Conservation (phyloP, 2,888 invertebrate species). For the Tenthredo notha region DNA sequence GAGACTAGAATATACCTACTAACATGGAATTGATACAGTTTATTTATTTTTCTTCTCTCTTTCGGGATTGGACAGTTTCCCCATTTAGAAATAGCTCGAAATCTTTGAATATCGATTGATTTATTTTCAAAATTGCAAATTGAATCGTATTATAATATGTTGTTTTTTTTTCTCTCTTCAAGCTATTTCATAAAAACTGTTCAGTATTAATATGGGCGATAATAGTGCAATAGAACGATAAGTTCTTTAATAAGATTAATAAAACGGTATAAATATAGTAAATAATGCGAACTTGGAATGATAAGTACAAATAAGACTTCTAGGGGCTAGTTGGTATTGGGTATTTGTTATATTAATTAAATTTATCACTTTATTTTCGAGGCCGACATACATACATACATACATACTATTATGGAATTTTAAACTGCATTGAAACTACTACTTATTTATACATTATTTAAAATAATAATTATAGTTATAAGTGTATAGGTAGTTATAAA, state of each 20-base stretch:
- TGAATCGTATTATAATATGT: too few species aligned
- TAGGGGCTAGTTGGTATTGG: conserved; percentile 55
- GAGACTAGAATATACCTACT: neutral
- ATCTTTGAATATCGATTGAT: neutral
- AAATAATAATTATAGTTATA: neutral
- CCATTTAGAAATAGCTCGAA: neutral
- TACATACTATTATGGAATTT: conserved; percentile 46
- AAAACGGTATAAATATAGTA: too few species aligned
- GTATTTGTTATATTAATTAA: neutral
- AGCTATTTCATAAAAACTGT: conserved; percentile 59
- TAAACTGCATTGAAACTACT: neutral
- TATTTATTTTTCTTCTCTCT: neutral
- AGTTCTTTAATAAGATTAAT: conserved; percentile 66
- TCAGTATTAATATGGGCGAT: conserved; percentile 14
- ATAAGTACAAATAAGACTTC: conserved; percentile 67
- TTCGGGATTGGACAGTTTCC: conserved; percentile 17
- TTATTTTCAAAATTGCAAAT: neutral
- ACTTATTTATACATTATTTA: conserved; percentile 2
- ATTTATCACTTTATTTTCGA: conserved; percentile 17
- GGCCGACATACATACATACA: neutral
- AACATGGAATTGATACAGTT: conserved; percentile 13
- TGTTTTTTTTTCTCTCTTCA: too few species aligned
- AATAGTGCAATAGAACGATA: conserved; percentile 70
- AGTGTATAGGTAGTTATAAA: neutral
- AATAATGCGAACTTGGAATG: conserved; percentile 57